Evolutionary conservation across 1,140 invertebrate genomes (phyloP).

Genomic region (Anthonomus grandis): DNA sequence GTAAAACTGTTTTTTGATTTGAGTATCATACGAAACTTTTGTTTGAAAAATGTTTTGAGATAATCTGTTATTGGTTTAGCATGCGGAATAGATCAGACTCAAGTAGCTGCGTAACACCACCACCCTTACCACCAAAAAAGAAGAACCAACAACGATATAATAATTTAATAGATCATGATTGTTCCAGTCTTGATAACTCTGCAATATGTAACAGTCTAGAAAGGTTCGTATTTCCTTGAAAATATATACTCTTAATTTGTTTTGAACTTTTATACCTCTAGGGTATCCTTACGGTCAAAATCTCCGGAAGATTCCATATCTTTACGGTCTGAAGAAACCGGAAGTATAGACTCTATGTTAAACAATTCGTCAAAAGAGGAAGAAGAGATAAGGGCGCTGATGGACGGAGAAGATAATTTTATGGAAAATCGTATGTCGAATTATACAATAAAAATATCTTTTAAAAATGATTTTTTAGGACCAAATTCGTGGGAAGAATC

Average conservation of each 20-base stretch:
- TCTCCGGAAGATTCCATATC: conserved; percentile 67
- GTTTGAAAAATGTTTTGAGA: too few species aligned
- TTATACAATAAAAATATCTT: conserved; percentile 7
- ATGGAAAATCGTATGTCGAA: conserved; percentile 45
- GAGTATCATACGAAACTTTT: too few species aligned
- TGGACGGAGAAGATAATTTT: conserved; percentile 51
- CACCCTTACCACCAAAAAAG: conserved; percentile 74
- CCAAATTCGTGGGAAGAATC: conserved; percentile 43
- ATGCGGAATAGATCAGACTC: conserved; percentile 30
- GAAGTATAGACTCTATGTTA: conserved; percentile 78
- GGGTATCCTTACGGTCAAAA: conserved; percentile 60
- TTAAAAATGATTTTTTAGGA: conserved; percentile 19
- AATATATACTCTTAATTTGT: neutral
- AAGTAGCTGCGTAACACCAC: conserved; percentile 52
- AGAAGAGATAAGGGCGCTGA: conserved; percentile 59
- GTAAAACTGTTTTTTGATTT: too few species aligned
- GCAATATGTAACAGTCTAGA: conserved; percentile 57
- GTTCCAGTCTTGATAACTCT: conserved; percentile 51
- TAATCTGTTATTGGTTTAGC: too few species aligned
- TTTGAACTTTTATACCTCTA: conserved; percentile 26
- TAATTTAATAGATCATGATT: conserved; percentile 51
- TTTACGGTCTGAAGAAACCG: conserved; percentile 69
- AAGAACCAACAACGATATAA: conserved; percentile 49
- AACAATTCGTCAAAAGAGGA: conserved; percentile 79
- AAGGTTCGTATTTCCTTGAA: conserved; percentile 40